phyloP scores from a whole-genome alignment of 2,113 vertebrate species.

The Fulica atra region DNA sequence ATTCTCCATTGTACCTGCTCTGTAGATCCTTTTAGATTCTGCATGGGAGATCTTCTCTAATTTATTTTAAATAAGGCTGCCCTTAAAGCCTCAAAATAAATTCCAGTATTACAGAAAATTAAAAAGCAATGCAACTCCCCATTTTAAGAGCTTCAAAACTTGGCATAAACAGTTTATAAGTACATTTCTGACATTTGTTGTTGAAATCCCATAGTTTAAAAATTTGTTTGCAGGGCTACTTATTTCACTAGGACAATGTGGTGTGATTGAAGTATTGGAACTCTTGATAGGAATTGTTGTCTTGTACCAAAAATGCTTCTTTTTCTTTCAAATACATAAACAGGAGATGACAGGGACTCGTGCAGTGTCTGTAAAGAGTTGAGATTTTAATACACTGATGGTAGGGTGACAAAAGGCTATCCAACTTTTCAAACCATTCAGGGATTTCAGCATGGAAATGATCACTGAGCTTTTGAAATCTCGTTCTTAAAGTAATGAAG shows the following conservation, averaged over 20 bases:
- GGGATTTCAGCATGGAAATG: slow-evolving; percentile 4
- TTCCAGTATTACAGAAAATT: neutral
- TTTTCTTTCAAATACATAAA: neutral
- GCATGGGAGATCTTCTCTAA: slow-evolving; percentile 34
- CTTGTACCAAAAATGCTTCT: neutral
- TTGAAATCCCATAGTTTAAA: neutral
- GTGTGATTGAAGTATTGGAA: neutral
- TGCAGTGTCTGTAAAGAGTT: slow-evolving; percentile 62
- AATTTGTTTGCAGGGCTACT: neutral
- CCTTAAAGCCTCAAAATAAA: slow-evolving; percentile 9
- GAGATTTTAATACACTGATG: neutral
- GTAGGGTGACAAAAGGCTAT: neutral
- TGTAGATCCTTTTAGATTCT: slow-evolving; percentile 53
- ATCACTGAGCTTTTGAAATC: neutral
- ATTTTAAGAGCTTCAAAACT: slow-evolving; percentile 63
- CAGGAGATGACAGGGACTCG: neutral
- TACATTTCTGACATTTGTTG: slow-evolving; percentile 68
- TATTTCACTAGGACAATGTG: neutral
- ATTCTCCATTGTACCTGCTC: slow-evolving; percentile 7
- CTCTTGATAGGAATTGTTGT: neutral
- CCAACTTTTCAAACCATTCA: slow-evolving; percentile 18
- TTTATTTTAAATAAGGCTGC: slow-evolving; percentile 17
- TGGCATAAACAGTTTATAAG: slow-evolving; percentile 32
- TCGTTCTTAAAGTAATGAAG: slow-evolving; percentile 21
- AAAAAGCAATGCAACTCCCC: neutral